Percentiles rank a stretch among this genome's conserved stretches.
Evolutionary conservation across 2,888 invertebrate genomes (phyloP).

Genomic region (Drosophila helvetica): DNA sequence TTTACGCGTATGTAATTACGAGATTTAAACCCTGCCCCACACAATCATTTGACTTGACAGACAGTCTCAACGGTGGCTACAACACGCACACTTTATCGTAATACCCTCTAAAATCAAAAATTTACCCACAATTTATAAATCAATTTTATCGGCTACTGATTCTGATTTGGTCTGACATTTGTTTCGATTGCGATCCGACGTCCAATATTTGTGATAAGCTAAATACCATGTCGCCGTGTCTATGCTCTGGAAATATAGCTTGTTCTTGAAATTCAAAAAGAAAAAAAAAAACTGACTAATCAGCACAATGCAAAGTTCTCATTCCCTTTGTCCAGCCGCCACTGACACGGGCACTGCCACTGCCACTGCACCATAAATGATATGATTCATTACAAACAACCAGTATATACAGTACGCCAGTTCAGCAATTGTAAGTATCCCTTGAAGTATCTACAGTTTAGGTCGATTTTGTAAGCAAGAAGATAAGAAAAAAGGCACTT

Average conservation of each 20-base stretch:
- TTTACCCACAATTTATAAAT: slow-evolving; percentile 25
- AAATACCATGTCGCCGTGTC: slow-evolving; percentile 18
- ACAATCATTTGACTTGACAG: slow-evolving; percentile 45
- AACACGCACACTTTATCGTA: slow-evolving; percentile 69
- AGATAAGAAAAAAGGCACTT: slow-evolving; percentile 2
- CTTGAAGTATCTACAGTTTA: neutral
- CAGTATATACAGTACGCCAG: neutral
- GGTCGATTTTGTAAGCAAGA: neutral
- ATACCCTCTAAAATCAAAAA: slow-evolving; percentile 34
- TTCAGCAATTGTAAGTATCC: neutral
- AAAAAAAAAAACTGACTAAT: slow-evolving; percentile 14
- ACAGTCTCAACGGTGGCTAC: slow-evolving; percentile 50
- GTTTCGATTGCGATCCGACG: slow-evolving; percentile 34
- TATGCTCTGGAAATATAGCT: neutral
- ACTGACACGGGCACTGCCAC: slow-evolving; percentile 1
- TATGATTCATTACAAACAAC: slow-evolving; percentile 20
- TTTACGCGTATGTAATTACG: neutral
- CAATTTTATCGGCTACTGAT: slow-evolving; percentile 21
- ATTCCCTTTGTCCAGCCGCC: slow-evolving; percentile 24
- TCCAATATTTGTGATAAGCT: slow-evolving; percentile 19
- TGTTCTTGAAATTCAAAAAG: neutral
- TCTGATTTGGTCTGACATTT: slow-evolving; percentile 32
- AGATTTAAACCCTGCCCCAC: slow-evolving; percentile 15
- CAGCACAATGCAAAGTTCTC: slow-evolving; percentile 27
- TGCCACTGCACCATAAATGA: slow-evolving; percentile 1